Percentiles rank a stretch among this genome's conserved stretches.
These are phyloP conservation scores for Cyclophora albipunctata DNA, from an alignment of 2,888 invertebrate species.

Conservation along the genomic window DNA sequence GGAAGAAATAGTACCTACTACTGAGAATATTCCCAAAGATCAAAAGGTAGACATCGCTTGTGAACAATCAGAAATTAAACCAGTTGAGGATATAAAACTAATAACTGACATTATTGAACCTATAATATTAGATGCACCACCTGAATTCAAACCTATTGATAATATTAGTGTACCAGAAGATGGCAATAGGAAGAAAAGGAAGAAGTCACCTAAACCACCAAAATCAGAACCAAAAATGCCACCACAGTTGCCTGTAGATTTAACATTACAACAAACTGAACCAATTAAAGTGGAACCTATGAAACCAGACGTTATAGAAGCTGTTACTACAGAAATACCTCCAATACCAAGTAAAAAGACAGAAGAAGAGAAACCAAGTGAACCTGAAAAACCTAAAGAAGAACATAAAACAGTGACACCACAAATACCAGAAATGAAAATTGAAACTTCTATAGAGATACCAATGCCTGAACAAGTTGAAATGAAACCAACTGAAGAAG, in stretches of 20 bases:
- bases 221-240: slow-evolving; percentile 9
- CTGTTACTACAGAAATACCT: slow-evolving; percentile 2
- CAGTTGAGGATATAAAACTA: slow-evolving; percentile 4
- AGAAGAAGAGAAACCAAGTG: background rate
- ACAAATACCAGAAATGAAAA: background rate
- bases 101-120: background rate
- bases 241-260: no score
- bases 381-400: background rate
- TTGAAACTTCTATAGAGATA: background rate
- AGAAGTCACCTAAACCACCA: slow-evolving; percentile 27
- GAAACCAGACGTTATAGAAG: slow-evolving; percentile 8
- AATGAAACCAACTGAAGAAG: slow-evolving; percentile 16
- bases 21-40: background rate
- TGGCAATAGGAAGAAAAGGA: slow-evolving; percentile 27
- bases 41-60: background rate
- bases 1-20: slow-evolving; percentile 1
- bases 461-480: slow-evolving; percentile 8
- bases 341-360: slow-evolving; percentile 9
- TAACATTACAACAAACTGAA: no score
- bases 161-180: slow-evolving; percentile 12
- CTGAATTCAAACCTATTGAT: background rate
- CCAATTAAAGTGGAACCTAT: background rate
- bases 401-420: background rate
- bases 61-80: background rate
- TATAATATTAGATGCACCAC: background rate